Evolutionary conservation across 2,888 invertebrate species (phyloP).

Genomic region (Keiferia lycopersicella): DNA sequence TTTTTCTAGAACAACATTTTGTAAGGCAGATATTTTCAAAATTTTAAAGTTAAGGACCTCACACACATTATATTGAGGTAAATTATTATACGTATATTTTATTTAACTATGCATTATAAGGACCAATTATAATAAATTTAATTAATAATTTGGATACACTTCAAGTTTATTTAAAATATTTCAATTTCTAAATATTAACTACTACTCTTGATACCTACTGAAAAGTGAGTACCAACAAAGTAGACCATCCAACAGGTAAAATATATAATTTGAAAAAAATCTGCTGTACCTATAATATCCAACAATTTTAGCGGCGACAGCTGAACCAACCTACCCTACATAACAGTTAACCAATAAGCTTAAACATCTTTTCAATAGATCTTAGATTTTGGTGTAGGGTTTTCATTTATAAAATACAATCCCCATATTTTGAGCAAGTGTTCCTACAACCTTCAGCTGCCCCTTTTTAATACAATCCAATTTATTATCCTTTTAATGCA

Average conservation of each 20-base stretch:
- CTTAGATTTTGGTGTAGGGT: no score
- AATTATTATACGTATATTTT: conserved; percentile 16
- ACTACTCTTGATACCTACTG: neutral
- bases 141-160: conserved; percentile 14
- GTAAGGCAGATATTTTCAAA: conserved; percentile 22
- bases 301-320: conserved; percentile 17
- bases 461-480: neutral
- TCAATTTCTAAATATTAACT: conserved; percentile 25
- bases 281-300: conserved; percentile 17
- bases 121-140: conserved; percentile 6
- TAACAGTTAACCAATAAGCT: neutral
- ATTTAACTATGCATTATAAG: conserved; percentile 19
- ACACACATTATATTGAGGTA: conserved; percentile 37
- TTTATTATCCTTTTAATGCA: neutral
- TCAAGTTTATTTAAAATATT: conserved; percentile 17
- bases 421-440: neutral
- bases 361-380: neutral
- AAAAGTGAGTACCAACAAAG: neutral
- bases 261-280: conserved; percentile 13
- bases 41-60: conserved; percentile 38
- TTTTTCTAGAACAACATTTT: neutral
- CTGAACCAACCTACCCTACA: neutral
- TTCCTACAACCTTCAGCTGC: neutral
- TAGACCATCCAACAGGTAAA: conserved; percentile 13
- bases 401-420: conserved; percentile 2